Conservation (phyloP, 1,140 invertebrate species). For the Bombus polaris region DNA sequence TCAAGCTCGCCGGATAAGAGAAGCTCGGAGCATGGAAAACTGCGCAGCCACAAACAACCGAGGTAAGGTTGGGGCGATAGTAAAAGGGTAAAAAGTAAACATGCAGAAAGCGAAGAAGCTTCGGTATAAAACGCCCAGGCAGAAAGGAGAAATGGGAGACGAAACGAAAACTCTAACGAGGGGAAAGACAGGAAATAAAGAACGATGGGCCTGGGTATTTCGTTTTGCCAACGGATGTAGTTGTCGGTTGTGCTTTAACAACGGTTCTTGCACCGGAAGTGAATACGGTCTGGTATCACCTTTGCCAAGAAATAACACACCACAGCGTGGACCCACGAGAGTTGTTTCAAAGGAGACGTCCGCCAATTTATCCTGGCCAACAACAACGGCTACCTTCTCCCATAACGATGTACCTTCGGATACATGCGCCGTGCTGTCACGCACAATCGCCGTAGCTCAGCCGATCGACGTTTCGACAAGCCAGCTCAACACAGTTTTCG, state of each 20-base stretch:
- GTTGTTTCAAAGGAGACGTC: constrained; percentile 72
- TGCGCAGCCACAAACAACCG: background rate
- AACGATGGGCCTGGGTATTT: background rate
- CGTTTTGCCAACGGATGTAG: constrained; percentile 61
- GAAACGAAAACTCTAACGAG: background rate
- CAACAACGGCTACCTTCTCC: constrained; percentile 58
- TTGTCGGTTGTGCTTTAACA: constrained; percentile 41
- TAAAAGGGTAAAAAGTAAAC: background rate
- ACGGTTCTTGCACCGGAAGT: constrained; percentile 49
- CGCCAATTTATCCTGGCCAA: constrained; percentile 76
- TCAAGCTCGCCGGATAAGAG: background rate
- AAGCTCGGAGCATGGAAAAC: background rate
- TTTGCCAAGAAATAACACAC: constrained; percentile 51
- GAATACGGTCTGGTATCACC: constrained; percentile 49
- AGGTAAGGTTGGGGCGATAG: background rate
- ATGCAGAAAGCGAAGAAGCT: background rate
- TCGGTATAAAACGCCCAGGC: background rate
- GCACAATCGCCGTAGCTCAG: constrained; percentile 21
- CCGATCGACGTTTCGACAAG: constrained; percentile 19
- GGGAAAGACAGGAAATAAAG: constrained; percentile 10
- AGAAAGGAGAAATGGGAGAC: background rate
- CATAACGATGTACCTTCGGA: constrained; percentile 16
- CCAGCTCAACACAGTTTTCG: background rate
- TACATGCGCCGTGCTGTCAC: constrained; percentile 10
- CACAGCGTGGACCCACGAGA: constrained; percentile 69